Evolutionary conservation across 2,797 vertebrate genomes (phyloP), one percentile per base, ranked within the genome.

Genomic region (Malurus splendens): DNA sequence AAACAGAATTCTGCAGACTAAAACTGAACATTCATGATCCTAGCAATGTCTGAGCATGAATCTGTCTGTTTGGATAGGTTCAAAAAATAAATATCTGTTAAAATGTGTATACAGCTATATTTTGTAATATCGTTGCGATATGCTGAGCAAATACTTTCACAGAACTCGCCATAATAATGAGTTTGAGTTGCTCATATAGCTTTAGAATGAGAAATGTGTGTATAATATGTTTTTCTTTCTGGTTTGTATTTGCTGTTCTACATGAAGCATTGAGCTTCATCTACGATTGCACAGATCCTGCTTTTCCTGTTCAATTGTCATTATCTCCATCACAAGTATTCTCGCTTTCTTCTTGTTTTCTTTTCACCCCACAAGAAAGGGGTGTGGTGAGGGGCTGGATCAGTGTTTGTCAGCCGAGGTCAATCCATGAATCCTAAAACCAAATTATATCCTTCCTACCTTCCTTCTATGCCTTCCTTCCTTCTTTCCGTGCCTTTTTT

Each of bases 281-380:
- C 32, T 61, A 25, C 7, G 1, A 20, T 18, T 62, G 16, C 14
- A 38, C 44, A 62, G 39, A 24, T 62, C 27, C 57, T 66, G 12
- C 7, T 86, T 79, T 79, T 13, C 10, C 18, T 48, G 4, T 50
- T 57, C 55, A 79, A 6, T 6, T 45, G 28, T 14, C 54, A 28
- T 32, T 47, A 19, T 48, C 8, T 48, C 18, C n/a, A 56, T 23
- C 8, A 36, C 11, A 80, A 51, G 10, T 44, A 51, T 90, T 74
- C 28, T 82, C 18, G 55, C 18, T 65, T 81, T 39, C 14, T 15
- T 52, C 12, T 17, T 54, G 7, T 55, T 60, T 56, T 42, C 20
- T 47, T 8, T 38, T 33, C 25, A 59, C 1, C 2, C 16, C 12
- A 19, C 3, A 23, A 28, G 14, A 62, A 6, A 59, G 0, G 5